Evolutionary conservation across 2,888 invertebrate genomes (phyloP).

Genomic region (Microctonus hyperodae): DNA sequence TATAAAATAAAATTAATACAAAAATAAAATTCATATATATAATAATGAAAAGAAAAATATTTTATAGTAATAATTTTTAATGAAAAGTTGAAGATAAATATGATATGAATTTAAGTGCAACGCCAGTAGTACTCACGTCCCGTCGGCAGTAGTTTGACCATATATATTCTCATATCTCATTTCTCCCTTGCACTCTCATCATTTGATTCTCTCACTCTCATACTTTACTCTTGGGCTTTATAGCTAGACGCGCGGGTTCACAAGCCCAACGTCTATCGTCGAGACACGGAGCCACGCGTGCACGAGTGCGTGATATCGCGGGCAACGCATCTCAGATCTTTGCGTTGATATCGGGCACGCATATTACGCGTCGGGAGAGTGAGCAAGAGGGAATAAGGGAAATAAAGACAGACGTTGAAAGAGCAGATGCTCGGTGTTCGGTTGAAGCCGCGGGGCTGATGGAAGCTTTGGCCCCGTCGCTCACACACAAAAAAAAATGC

Average conservation of each 20-base stretch:
- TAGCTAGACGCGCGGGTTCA: constrained; percentile 19
- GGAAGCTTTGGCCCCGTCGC: background rate
- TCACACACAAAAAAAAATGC: constrained; percentile 1
- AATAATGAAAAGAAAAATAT: constrained; percentile 1
- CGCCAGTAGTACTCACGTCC: background rate
- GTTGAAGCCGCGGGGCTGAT: constrained; percentile 27
- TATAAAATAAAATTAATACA: background rate
- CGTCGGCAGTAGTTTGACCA: background rate
- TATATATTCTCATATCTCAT: background rate
- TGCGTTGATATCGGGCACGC: constrained; percentile 57
- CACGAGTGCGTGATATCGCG: constrained; percentile 57
- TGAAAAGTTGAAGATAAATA: constrained; percentile 2
- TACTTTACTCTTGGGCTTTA: constrained; percentile 32
- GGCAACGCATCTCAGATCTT: constrained; percentile 56
- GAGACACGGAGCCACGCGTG: constrained; percentile 51
- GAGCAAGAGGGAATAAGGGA: constrained; percentile 24
- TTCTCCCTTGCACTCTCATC: background rate
- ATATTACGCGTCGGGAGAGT: constrained; percentile 50
- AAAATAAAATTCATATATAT: background rate
- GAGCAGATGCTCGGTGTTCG: constrained; percentile 31
- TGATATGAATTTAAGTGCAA: background rate
- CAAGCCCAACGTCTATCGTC: constrained; percentile 24
- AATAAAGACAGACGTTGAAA: constrained; percentile 30
- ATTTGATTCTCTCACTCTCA: constrained; percentile 15
- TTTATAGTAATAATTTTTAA: background rate